Evolutionary conservation across 2,113 vertebrate genomes (phyloP), one percentile per base, ranked within the genome.

Genomic region (Agelaius phoeniceus): DNA sequence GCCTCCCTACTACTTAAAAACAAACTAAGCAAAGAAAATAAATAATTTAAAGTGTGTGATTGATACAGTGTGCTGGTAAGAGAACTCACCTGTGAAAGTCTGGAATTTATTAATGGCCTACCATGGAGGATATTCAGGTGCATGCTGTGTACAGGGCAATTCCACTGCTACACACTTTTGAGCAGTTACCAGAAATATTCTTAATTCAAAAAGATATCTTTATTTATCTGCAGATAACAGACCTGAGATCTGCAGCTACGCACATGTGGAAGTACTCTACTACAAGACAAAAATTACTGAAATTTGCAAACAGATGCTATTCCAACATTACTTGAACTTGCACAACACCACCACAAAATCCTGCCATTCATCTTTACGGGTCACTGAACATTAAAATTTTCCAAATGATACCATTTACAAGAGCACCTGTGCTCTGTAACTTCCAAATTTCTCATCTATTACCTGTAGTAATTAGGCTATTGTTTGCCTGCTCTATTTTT

Each of bases 391-490:
- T 15, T 52, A 91, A 58, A 7, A 26, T 75, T 83, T 84, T 88
- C 81, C 72, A 94, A 86, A 93, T 80, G 48, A 84, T 78, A 82
- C 28, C 74, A 88, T 78, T 97, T 96, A 81, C 37, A 75, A 52
- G 96, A 78, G 54, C 80, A 95, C 84, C 81, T 93, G 58, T 92
- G 74, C 59, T n/a, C 67, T 15, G 5, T 81, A 95, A 80, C 62
- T 83, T 59, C 39, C 49, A 80, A 80, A 85, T 81, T 89, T 80
- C 65, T 90, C 65, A 80, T 92, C 94, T 84, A 75, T 51, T 88
- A 86, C 54, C 28, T 90, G 28, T 58, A 54, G 37, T 49, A 59
- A 44, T 37, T 87, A 94, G 28, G 14, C 31, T 63, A 30, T 58
- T 85, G 63, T 72, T 94, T 81, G 48, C 26, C n/a, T 3, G 2